phyloP scores from a whole-genome alignment of 2,113 vertebrate species.

The Callithrix jacchus region DNA sequence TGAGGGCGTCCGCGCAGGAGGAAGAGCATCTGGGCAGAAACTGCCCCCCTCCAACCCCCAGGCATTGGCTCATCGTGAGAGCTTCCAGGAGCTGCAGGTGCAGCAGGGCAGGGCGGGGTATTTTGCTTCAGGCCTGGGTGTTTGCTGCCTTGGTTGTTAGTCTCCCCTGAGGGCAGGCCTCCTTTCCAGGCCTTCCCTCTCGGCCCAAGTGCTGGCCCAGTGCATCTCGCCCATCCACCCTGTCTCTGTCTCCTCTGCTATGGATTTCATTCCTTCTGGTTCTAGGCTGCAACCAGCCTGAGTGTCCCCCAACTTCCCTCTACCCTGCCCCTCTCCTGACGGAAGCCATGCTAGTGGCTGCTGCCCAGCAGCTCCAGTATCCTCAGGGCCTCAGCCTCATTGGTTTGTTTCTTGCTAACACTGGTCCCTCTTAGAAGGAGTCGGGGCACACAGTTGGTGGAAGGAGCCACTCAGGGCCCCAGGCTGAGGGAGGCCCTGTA shows the following conservation, averaged over 20 bases:
- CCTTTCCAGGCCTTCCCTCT: not conserved
- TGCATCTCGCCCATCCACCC: rapidly evolving
- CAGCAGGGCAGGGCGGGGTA: not conserved
- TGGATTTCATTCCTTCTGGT: not conserved
- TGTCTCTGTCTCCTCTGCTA: not conserved
- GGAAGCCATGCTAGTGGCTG: not conserved
- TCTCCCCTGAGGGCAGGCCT: not conserved
- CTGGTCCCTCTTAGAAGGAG: not conserved
- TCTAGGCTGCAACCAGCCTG: not conserved
- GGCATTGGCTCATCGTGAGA: not conserved
- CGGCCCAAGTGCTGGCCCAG: not conserved
- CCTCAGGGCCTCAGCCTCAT: not conserved
- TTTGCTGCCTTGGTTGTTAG: no score
- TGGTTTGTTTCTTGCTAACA: no score
- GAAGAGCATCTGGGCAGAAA: not conserved
- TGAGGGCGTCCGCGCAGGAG: rapidly evolving
- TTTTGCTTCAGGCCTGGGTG: no score
- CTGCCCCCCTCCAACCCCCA: no score
- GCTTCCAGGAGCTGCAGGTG: not conserved
- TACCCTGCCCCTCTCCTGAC: not conserved
- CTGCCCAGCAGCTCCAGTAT: not conserved
- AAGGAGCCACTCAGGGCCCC: not conserved
- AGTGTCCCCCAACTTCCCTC: not conserved
- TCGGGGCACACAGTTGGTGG: no score
- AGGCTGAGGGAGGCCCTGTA: no score